Conservation (phyloP, 2,888 invertebrate species). For the Agonum fuliginosum region DNA sequence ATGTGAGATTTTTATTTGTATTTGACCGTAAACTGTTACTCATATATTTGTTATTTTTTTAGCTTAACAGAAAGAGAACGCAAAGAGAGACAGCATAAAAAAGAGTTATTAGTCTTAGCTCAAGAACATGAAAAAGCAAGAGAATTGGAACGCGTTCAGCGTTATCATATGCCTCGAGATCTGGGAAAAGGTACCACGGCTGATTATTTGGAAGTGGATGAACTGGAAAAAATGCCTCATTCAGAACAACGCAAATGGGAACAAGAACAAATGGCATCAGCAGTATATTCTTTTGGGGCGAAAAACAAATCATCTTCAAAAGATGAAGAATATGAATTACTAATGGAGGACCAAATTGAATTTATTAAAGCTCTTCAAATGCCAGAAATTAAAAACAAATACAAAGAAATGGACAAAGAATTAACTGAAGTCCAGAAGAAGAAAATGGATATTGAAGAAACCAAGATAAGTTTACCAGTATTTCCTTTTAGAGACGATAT, state of each 20-base stretch:
- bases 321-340: slow-evolving; percentile 90
- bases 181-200: slow-evolving; percentile 83
- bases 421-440: slow-evolving; percentile 82
- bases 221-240: slow-evolving; percentile 87
- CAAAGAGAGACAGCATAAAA: slow-evolving; percentile 91
- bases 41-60: slow-evolving; percentile 62
- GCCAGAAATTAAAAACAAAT: slow-evolving; percentile 79
- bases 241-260: slow-evolving; percentile 97
- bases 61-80: slow-evolving; percentile 92
- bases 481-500: slow-evolving; percentile 93
- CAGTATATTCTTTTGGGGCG: slow-evolving; percentile 94
- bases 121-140: slow-evolving; percentile 97
- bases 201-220: slow-evolving; percentile 89
- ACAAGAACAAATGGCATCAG: slow-evolving; percentile 95
- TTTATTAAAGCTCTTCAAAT: slow-evolving; percentile 93
- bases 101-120: slow-evolving; percentile 90
- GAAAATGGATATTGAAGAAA: slow-evolving; percentile 90
- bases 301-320: slow-evolving; percentile 81
- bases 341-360: slow-evolving; percentile 97
- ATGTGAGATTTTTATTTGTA: slow-evolving; percentile 79
- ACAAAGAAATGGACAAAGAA: slow-evolving; percentile 76
- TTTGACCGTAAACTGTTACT: neutral
- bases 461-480: slow-evolving; percentile 93
- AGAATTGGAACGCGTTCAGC: slow-evolving; percentile 92
- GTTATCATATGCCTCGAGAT: slow-evolving; percentile 96